Evolutionary conservation across 2,113 vertebrate genomes (phyloP).

Genomic region (Sturnus vulgaris): DNA sequence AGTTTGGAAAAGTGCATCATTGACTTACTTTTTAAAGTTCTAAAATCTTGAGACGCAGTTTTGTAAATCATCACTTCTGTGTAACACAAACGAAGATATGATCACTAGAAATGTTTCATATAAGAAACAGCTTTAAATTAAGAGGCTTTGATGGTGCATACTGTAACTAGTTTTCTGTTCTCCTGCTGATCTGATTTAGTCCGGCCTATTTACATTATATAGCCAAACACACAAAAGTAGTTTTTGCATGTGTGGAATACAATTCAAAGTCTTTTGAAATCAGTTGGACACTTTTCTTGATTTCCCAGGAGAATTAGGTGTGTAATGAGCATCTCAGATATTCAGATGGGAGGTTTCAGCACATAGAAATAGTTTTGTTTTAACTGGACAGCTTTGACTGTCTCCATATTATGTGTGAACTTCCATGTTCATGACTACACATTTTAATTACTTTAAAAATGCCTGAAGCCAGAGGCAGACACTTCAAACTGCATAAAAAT

Average conservation of each 20-base stretch:
- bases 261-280: not conserved
- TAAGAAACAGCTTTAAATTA: not conserved
- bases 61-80: not conserved
- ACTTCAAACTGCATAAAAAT: conserved; percentile 18
- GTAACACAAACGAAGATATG: not conserved
- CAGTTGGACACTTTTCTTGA: not conserved
- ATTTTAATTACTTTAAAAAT: not conserved
- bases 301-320: not conserved
- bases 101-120: not conserved
- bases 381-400: not conserved
- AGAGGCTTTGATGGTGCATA: not conserved
- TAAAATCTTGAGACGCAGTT: not conserved
- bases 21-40: not conserved
- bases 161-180: not conserved
- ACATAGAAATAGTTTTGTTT: not conserved
- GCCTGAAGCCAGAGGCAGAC: not conserved
- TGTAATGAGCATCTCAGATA: not conserved
- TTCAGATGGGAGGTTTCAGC: not conserved
- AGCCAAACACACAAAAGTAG: not conserved
- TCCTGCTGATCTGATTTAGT: not conserved
- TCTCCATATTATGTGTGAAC: not conserved
- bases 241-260: not conserved
- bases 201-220: not conserved
- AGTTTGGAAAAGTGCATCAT: not conserved
- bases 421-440: not conserved